Evolutionary conservation across 64 coral and sea anemone genomes (phyloP).

Genomic region (Montipora sp.): DNA sequence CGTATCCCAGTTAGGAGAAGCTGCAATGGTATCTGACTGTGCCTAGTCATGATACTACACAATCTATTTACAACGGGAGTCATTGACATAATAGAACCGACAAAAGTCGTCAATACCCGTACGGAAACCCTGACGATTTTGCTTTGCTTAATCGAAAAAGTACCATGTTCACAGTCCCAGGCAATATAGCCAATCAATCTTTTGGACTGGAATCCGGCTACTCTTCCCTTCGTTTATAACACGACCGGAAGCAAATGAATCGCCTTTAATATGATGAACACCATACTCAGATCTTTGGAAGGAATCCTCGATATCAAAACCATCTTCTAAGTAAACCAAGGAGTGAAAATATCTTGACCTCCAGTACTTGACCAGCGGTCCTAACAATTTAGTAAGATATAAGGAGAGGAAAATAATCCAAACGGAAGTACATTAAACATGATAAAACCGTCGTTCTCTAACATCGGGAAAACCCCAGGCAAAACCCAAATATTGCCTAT

Average conservation of each 20-base stretch:
- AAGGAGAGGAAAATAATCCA: not conserved
- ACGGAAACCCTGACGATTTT: not conserved
- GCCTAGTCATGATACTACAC: slow-evolving; percentile 30
- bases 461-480: slow-evolving; percentile 15
- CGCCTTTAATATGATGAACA: not conserved
- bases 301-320: slow-evolving; percentile 31
- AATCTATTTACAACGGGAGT: slow-evolving; percentile 40
- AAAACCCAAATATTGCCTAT: slow-evolving; percentile 64
- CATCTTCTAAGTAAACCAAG: slow-evolving; percentile 58
- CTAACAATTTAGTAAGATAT: slow-evolving; percentile 51
- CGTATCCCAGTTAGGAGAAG: slow-evolving; percentile 31
- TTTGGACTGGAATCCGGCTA: slow-evolving; percentile 38
- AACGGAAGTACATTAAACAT: slow-evolving; percentile 5
- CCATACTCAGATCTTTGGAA: not conserved
- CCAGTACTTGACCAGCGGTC: too few relatives aligned
- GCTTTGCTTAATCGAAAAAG: slow-evolving; percentile 25
- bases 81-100: slow-evolving; percentile 45
- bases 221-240: slow-evolving; percentile 55
- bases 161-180: slow-evolving; percentile 8
- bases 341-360: not conserved
- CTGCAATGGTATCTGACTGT: slow-evolving; percentile 39
- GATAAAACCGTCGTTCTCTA: slow-evolving; percentile 1
- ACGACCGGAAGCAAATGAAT: slow-evolving; percentile 9
- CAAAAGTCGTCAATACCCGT: not conserved
- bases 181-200: slow-evolving; percentile 35